Percentiles rank a stretch among this genome's conserved stretches.
These are phyloP conservation scores for Heliconius congener DNA, from an alignment of 1,140 invertebrate species.

Conservation along the genomic window DNA sequence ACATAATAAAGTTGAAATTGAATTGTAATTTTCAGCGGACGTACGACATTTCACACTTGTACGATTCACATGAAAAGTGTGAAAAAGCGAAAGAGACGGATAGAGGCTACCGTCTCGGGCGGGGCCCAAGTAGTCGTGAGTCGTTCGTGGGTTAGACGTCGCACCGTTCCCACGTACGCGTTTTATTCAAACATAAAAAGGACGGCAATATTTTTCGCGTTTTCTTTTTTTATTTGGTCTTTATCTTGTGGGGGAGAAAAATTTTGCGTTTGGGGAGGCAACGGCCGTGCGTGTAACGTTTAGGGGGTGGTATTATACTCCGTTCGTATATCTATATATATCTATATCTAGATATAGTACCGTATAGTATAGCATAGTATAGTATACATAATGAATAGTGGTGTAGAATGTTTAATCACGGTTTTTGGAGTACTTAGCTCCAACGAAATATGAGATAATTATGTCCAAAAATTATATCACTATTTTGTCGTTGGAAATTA, in stretches of 20 bases:
- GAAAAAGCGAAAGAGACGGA: conserved; percentile 80
- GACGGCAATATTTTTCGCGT: conserved; percentile 75
- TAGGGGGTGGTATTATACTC: conserved; percentile 61
- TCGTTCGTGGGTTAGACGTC: conserved; percentile 76
- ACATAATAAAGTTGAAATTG: conserved; percentile 42
- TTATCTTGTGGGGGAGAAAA: conserved; percentile 76
- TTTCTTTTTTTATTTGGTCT: conserved; percentile 81
- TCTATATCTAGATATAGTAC: conserved; percentile 15
- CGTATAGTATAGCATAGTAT: conserved; percentile 42
- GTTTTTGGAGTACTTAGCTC: conserved; percentile 76
- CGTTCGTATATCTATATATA: not conserved
- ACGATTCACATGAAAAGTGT: conserved; percentile 72
- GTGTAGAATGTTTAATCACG: conserved; percentile 79
- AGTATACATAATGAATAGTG: conserved; percentile 77
- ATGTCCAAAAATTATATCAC: conserved; percentile 69
- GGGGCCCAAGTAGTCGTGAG: conserved; percentile 79
- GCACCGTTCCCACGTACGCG: conserved; percentile 59
- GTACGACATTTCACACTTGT: conserved; percentile 43
- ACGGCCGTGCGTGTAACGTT: conserved; percentile 72
- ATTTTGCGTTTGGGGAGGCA: conserved; percentile 64
- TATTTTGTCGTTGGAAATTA: conserved; percentile 62
- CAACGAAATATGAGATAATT: conserved; percentile 72
- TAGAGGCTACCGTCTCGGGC: conserved; percentile 78
- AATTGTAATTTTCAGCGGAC: not conserved
- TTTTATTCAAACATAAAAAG: conserved; percentile 46